Conservation (phyloP, 2,113 vertebrate genomes). For the Pseudopodoces humilis region DNA sequence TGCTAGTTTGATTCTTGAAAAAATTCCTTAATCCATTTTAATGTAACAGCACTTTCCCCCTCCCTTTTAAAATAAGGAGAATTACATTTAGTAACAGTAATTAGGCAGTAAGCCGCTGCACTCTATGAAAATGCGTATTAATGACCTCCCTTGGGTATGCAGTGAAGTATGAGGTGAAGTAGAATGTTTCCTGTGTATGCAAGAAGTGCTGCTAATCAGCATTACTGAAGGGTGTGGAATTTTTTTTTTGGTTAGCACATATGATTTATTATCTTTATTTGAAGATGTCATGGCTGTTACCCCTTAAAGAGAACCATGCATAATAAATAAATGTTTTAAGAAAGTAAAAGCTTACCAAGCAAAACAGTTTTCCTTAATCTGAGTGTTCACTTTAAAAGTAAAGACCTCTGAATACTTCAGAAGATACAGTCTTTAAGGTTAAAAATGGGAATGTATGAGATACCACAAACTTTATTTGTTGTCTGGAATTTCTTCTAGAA, state of each 20-base stretch:
- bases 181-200: not conserved
- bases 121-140: not conserved
- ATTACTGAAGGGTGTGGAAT: not conserved
- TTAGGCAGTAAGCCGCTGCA: constrained; percentile 34
- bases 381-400: not conserved
- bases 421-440: not conserved
- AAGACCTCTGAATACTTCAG: not conserved
- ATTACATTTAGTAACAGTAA: constrained; percentile 31
- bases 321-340: not conserved
- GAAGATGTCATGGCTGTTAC: not conserved
- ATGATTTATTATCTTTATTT: not conserved
- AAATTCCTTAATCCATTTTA: not conserved
- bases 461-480: not conserved
- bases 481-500: not conserved
- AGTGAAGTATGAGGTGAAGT: not conserved
- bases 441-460: not conserved
- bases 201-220: not conserved
- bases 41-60: not conserved
- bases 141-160: constrained; percentile 14
- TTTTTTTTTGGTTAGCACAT: not conserved
- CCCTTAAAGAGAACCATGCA: not conserved
- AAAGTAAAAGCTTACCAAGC: not conserved
- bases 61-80: constrained; percentile 15
- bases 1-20: not conserved
- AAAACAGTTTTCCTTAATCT: not conserved